A percentile compares a stretch with the other conserved stretches of the same genome.
phyloP scores from a whole-genome alignment of 2,797 vertebrate species.

The Rhinichthys osculus region DNA sequence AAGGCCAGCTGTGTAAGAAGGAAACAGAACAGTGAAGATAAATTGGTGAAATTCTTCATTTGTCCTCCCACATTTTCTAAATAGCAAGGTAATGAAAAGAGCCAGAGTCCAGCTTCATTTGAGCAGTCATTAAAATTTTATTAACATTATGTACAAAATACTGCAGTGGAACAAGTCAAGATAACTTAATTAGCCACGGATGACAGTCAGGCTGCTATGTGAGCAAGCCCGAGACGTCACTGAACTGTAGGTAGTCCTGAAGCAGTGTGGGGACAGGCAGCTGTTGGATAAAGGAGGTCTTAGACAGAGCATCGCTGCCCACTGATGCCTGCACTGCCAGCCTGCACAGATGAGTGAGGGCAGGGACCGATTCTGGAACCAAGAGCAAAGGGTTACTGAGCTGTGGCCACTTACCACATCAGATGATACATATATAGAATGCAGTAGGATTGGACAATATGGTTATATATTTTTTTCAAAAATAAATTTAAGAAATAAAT shows the following conservation, averaged over 20 bases:
- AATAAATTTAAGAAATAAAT: conserved; percentile 39
- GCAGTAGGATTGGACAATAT: conserved; percentile 45
- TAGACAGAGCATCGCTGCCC: conserved; percentile 70
- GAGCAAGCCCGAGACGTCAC: conserved; percentile 60
- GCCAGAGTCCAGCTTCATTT: conserved; percentile 16
- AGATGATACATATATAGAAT: conserved; percentile 30
- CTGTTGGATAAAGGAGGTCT: conserved; percentile 63
- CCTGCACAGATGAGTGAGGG: conserved; percentile 76
- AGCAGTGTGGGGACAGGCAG: conserved; percentile 73
- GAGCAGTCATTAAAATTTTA: conserved; percentile 50
- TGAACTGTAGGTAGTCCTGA: conserved; percentile 73
- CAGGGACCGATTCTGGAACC: conserved; percentile 68
- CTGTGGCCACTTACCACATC: background rate
- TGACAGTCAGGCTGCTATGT: conserved; percentile 22
- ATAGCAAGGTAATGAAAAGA: conserved; percentile 37
- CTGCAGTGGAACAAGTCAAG: conserved; percentile 21
- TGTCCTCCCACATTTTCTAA: conserved; percentile 41
- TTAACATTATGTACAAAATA: conserved; percentile 59
- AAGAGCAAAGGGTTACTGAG: conserved; percentile 29
- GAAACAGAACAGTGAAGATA: conserved; percentile 19
- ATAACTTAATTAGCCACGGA: conserved; percentile 42
- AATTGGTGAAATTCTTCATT: conserved; percentile 35
- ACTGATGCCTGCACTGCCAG: conserved; percentile 68
- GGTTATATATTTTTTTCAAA: background rate
- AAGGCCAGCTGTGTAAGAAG: conserved; percentile 48